phyloP scores from a whole-genome alignment of 1,140 invertebrate species.

The Rhagoletis zephyria region DNA sequence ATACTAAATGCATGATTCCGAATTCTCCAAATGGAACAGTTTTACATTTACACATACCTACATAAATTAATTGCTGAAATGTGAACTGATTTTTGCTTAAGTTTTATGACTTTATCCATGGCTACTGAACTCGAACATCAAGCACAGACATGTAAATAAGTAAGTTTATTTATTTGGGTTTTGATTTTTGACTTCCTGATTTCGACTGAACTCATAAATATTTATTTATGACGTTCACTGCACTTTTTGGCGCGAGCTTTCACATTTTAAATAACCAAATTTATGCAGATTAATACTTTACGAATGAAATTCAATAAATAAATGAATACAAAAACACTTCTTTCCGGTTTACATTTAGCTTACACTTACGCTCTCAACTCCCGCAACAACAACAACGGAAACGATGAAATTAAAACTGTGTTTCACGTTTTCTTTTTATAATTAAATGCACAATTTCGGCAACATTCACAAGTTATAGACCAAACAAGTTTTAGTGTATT shows the following conservation, averaged over 20 bases:
- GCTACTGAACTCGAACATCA: not conserved
- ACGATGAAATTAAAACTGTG: not conserved
- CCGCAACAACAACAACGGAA: not conserved
- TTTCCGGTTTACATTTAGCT: not conserved
- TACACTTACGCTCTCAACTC: not conserved
- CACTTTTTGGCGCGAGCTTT: constrained; percentile 4
- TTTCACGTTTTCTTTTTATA: not conserved
- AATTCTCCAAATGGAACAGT: no score
- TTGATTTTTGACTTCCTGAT: constrained; percentile 18
- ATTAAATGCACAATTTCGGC: not conserved
- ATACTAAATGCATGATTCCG: no score
- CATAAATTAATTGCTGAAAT: not conserved
- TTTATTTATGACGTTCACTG: constrained; percentile 12
- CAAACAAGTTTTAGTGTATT: not conserved
- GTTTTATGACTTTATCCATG: not conserved
- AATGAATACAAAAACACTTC: not conserved
- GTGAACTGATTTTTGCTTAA: not conserved
- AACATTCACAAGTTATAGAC: not conserved
- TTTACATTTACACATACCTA: no score
- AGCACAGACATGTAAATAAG: not conserved
- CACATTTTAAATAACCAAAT: not conserved
- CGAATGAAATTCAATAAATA: not conserved
- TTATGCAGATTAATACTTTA: not conserved
- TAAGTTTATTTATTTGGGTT: not conserved
- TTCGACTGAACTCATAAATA: constrained; percentile 15